These are phyloP conservation scores for Maccullochella peelii DNA, from an alignment of 2,113 vertebrate genomes.

Conservation along the genomic window DNA sequence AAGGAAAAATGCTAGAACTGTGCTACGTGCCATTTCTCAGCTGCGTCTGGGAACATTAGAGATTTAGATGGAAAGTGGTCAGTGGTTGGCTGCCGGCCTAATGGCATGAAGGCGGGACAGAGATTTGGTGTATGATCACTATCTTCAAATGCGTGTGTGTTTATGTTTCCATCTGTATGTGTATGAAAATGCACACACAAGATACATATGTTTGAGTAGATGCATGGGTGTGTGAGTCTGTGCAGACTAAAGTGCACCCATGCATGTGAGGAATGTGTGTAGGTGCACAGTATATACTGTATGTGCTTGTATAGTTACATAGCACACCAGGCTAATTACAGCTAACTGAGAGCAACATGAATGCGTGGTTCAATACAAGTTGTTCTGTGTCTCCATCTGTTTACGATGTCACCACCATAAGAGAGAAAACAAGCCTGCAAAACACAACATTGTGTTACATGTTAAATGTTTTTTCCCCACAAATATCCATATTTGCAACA, in stretches of 20 bases:
- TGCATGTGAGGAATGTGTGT: slow-evolving; percentile 20
- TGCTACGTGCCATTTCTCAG: slow-evolving; percentile 74
- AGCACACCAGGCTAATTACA: neutral
- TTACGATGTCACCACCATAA: neutral
- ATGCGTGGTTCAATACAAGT: neutral
- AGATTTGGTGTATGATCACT: slow-evolving; percentile 60
- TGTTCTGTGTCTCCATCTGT: slow-evolving; percentile 5
- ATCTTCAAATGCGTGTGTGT: slow-evolving; percentile 58
- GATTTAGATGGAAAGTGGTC: slow-evolving; percentile 56
- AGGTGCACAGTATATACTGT: neutral
- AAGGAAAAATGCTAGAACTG: slow-evolving; percentile 19
- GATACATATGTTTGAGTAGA: slow-evolving; percentile 7
- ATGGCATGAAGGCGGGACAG: slow-evolving; percentile 61
- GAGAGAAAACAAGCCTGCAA: neutral
- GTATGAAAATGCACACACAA: slow-evolving; percentile 20
- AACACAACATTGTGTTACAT: neutral
- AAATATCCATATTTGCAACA: neutral
- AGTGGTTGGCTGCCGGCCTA: slow-evolving; percentile 68
- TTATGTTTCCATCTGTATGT: slow-evolving; percentile 24
- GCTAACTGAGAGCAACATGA: neutral
- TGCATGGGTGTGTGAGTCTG: neutral
- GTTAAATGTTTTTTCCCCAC: neutral
- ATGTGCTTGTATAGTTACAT: neutral
- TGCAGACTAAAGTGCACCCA: neutral
- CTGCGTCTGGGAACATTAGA: slow-evolving; percentile 63